A percentile compares a stretch with the other conserved stretches of the same genome.
Conservation (phyloP, 2,888 invertebrate species). For the Ormyrus rosae region DNA sequence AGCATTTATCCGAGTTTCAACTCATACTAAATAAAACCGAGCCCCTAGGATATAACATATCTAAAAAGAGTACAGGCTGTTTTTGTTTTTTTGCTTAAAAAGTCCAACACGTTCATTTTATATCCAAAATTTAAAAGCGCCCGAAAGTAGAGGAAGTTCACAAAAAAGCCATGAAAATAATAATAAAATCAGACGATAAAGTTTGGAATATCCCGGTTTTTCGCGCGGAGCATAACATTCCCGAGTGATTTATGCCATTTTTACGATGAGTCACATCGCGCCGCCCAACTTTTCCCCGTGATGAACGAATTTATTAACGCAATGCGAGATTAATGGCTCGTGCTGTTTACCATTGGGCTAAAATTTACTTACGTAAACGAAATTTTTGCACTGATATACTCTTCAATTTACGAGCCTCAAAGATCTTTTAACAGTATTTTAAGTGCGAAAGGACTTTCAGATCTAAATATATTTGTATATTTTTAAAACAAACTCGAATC, state of each 20-base stretch:
- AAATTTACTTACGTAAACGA: neutral
- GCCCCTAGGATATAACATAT: too few species aligned
- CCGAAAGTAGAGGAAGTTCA: too few species aligned
- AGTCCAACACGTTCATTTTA: neutral
- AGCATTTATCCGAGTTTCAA: too few species aligned
- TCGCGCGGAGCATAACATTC: neutral
- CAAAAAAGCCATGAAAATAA: too few species aligned
- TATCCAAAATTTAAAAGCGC: neutral
- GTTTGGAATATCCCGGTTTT: too few species aligned
- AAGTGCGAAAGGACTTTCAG: too few species aligned
- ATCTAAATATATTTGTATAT: too few species aligned
- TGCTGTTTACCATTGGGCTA: neutral
- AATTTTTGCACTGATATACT: neutral
- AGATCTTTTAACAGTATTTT: too few species aligned
- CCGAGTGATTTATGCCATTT: constrained; percentile 42
- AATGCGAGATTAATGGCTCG: constrained; percentile 46
- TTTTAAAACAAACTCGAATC: too few species aligned
- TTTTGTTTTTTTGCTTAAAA: neutral
- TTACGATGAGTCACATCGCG: constrained; percentile 44
- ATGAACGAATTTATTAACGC: constrained; percentile 49
- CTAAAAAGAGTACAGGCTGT: neutral
- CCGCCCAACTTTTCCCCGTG: constrained; percentile 26
- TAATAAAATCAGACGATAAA: too few species aligned
- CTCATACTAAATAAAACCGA: too few species aligned
- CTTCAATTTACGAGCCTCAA: too few species aligned